Conservation (phyloP, 2,797 vertebrate species). For the Dromococcyx pavoninus region DNA sequence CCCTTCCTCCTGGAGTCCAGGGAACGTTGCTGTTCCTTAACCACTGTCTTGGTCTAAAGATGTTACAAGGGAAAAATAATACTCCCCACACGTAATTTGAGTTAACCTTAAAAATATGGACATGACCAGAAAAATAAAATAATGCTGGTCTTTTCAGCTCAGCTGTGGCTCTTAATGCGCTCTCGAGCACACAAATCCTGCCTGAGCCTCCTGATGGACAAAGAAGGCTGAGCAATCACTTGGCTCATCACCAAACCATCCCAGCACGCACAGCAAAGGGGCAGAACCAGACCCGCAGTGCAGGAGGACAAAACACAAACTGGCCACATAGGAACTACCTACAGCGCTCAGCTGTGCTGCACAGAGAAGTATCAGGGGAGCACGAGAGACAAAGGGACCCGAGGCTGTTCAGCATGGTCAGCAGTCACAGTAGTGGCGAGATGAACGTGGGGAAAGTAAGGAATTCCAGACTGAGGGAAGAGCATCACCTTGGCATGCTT, state of each 20-base stretch:
- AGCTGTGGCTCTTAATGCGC: background rate
- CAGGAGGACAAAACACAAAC: too few species aligned
- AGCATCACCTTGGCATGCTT: background rate
- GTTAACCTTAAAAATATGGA: background rate
- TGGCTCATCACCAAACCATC: background rate
- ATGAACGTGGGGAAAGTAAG: background rate
- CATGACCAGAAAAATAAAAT: background rate
- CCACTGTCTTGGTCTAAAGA: background rate
- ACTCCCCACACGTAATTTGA: accelerated
- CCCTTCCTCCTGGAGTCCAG: too few species aligned
- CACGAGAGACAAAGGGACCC: accelerated
- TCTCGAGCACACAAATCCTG: accelerated
- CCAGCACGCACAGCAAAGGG: background rate
- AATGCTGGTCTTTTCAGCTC: background rate
- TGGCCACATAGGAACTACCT: accelerated
- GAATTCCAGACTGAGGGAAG: background rate
- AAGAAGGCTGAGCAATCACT: accelerated
- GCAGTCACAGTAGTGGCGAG: background rate
- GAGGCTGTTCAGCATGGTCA: accelerated
- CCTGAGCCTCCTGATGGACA: background rate
- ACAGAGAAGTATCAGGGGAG: background rate
- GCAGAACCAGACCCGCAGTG: background rate
- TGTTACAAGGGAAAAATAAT: background rate
- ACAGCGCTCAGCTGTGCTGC: background rate
- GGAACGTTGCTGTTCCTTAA: background rate